These are phyloP conservation scores for Lepidochrysops patricia DNA, from an alignment of 2,888 invertebrate genomes.

Conservation along the genomic window DNA sequence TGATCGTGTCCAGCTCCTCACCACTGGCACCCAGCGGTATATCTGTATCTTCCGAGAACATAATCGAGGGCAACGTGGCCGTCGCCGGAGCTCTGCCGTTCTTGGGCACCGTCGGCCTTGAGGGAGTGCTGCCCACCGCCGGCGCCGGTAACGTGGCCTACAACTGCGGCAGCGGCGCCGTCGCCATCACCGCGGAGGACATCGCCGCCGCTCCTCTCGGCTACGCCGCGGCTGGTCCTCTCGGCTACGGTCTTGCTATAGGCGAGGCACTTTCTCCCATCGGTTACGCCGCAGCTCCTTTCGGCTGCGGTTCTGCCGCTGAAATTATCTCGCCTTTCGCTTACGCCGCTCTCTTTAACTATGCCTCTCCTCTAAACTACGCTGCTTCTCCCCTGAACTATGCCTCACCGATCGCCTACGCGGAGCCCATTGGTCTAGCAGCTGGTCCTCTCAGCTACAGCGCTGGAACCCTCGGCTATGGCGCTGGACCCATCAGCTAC, in stretches of 20 bases:
- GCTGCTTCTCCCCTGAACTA: not conserved
- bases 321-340: not conserved
- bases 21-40: constrained; percentile 24
- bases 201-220: not conserved
- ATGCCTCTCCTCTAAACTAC: not conserved
- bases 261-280: constrained; percentile 7
- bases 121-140: constrained; percentile 24
- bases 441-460: constrained; percentile 17
- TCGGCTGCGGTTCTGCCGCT: constrained; percentile 17
- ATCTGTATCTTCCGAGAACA: constrained; percentile 29
- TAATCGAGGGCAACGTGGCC: constrained; percentile 28
- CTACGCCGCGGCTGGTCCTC: not conserved
- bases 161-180: constrained; percentile 22
- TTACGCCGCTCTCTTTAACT: not conserved
- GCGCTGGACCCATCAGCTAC: constrained; percentile 6
- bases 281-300: constrained; percentile 22
- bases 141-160: constrained; percentile 28
- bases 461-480: constrained; percentile 22
- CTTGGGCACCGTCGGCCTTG: constrained; percentile 28
- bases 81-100: constrained; percentile 28
- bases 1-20: constrained; percentile 30
- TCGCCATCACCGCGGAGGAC: constrained; percentile 12
- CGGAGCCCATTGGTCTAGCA: not conserved
- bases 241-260: not conserved
- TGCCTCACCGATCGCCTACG: not conserved